Evolutionary conservation across 2,113 vertebrate species (phyloP).

Genomic region (Athene noctua): DNA sequence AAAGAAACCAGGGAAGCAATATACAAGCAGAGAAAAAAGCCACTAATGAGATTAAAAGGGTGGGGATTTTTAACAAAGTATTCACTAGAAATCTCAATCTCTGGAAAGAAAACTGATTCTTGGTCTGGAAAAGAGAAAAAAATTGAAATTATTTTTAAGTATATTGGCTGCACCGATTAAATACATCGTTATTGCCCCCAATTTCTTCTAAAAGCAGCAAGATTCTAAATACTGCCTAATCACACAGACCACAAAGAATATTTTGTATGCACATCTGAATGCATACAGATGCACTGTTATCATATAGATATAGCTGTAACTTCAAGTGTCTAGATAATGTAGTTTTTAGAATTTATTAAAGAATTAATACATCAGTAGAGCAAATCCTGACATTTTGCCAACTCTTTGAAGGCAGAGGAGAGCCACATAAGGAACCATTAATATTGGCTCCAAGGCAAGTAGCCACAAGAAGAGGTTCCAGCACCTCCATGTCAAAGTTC

Average conservation of each 20-base stretch:
- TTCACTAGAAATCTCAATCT: background rate
- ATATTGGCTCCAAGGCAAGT: background rate
- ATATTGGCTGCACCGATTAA: background rate
- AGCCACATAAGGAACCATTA: background rate
- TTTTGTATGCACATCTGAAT: background rate
- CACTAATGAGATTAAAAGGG: background rate
- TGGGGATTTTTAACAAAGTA: accelerated
- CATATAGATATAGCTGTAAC: background rate
- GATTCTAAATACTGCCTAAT: background rate
- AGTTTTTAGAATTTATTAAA: background rate
- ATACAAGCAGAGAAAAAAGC: background rate
- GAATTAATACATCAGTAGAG: background rate
- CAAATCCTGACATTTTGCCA: background rate
- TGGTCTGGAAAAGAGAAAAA: background rate
- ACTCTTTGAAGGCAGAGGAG: background rate
- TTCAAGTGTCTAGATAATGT: background rate
- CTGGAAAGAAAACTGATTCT: background rate
- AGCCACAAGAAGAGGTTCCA: background rate
- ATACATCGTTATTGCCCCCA: background rate
- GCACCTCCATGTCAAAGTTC: background rate
- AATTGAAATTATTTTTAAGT: background rate
- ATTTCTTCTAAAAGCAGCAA: background rate
- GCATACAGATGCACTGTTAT: background rate
- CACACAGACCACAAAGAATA: background rate
- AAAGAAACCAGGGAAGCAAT: background rate